These are phyloP conservation scores for Chelon labrosus DNA, from an alignment of 2,797 vertebrate genomes.

Conservation along the genomic window DNA sequence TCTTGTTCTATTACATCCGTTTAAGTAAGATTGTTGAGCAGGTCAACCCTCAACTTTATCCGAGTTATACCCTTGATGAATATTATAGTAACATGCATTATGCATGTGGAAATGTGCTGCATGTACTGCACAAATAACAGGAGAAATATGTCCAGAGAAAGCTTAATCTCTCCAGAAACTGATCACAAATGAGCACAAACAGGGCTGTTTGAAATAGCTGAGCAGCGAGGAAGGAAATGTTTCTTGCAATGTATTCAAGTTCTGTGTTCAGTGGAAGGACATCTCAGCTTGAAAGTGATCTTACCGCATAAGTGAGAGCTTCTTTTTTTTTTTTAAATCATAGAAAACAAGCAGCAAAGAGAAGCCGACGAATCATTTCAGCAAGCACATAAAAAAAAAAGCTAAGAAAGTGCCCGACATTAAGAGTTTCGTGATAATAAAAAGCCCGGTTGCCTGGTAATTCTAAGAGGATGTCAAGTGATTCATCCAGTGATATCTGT, in stretches of 20 bases:
- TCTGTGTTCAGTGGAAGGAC: constrained; percentile 19
- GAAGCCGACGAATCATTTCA: constrained; percentile 23
- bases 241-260: constrained; percentile 10
- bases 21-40: constrained; percentile 42
- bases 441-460: constrained; percentile 17
- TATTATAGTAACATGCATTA: constrained; percentile 68
- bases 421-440: constrained; percentile 33
- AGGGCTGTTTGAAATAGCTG: not conserved
- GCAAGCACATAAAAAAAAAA: constrained; percentile 6
- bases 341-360: constrained; percentile 18
- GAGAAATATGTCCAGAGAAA: constrained; percentile 31
- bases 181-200: too few species aligned
- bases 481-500: constrained; percentile 33
- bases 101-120: constrained; percentile 45
- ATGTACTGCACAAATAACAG: constrained; percentile 13
- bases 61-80: constrained; percentile 62
- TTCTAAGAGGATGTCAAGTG: constrained; percentile 30
- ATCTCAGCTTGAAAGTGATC: constrained; percentile 17
- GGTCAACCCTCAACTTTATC: constrained; percentile 57
- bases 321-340: constrained; percentile 15
- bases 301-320: constrained; percentile 17
- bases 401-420: constrained; percentile 3
- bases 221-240: constrained; percentile 5
- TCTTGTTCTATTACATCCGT: constrained; percentile 40
- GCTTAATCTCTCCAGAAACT: not conserved